Percentiles rank a stretch among this genome's conserved stretches.
These are phyloP conservation scores for Leptinotarsa haldemani DNA, from an alignment of 2,888 invertebrate species.

Conservation along the genomic window DNA sequence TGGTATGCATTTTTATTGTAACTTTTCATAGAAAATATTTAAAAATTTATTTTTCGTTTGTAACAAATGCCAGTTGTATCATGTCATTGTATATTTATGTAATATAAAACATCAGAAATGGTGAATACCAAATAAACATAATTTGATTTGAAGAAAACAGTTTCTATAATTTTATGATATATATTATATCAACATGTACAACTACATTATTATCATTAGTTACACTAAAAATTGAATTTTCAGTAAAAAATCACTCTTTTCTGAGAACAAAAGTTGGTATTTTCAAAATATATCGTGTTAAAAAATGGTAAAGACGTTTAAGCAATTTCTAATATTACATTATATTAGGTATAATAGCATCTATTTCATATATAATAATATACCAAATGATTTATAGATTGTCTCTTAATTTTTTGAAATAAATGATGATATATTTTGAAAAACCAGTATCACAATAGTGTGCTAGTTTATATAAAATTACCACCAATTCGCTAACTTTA, in stretches of 20 bases:
- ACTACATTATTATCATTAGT: constrained; percentile 7
- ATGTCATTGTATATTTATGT: neutral
- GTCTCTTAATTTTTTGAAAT: neutral
- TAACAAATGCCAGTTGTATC: neutral
- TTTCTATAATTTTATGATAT: too few relatives aligned
- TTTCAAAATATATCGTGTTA: constrained; percentile 33
- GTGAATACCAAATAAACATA: neutral
- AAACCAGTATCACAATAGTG: constrained; percentile 45
- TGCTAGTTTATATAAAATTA: constrained; percentile 33
- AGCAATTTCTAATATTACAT: neutral
- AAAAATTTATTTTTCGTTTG: neutral
- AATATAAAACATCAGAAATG: constrained; percentile 5
- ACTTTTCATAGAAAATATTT: neutral
- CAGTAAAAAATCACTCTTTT: constrained; percentile 55
- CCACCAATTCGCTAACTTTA: neutral
- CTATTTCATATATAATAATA: neutral
- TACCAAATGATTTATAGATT: constrained; percentile 19
- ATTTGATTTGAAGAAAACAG: neutral
- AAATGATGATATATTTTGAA: constrained; percentile 36
- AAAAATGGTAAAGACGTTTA: neutral
- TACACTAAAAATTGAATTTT: constrained; percentile 32
- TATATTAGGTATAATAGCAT: too few relatives aligned
- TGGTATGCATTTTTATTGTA: neutral
- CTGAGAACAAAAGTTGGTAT: constrained; percentile 47
- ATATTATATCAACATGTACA: neutral